phyloP scores from a whole-genome alignment of 2,797 vertebrate species.

The Girardinus metallicus region DNA sequence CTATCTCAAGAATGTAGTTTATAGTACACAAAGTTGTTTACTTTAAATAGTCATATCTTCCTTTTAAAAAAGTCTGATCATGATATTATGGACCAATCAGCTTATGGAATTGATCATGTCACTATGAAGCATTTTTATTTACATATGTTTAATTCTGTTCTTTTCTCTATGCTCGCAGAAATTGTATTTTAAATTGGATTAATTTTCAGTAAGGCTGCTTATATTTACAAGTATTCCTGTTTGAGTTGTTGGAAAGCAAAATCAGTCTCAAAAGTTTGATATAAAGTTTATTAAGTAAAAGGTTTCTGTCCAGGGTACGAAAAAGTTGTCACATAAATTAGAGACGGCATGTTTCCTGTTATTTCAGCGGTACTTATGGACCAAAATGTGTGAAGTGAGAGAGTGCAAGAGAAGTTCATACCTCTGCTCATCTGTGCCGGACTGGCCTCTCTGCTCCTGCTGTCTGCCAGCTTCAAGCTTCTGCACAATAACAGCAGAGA shows the following conservation, averaged over 20 bases:
- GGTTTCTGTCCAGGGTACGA: neutral
- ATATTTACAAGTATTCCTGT: neutral
- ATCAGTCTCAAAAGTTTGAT: neutral
- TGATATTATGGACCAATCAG: neutral
- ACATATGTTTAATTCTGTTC: neutral
- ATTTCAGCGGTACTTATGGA: neutral
- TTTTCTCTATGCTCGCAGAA: neutral
- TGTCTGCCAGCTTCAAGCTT: neutral
- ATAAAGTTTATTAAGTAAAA: neutral
- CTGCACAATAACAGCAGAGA: neutral
- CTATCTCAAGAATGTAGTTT: slow-evolving; percentile 6
- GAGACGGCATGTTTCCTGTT: neutral
- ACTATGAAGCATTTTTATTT: neutral
- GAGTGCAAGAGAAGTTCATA: neutral
- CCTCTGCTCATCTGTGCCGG: neutral
- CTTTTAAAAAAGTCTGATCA: neutral
- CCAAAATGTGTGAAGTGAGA: neutral
- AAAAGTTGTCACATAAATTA: neutral
- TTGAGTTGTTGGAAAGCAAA: neutral
- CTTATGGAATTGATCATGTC: neutral
- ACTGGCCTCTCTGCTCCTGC: neutral
- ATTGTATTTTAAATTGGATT: neutral
- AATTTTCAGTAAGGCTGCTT: neutral
- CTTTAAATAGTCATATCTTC: neutral
- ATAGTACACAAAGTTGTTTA: neutral